Percentiles rank a stretch among this genome's conserved stretches.
These are phyloP conservation scores for Smittia sp. DNA, from an alignment of 2,888 invertebrate species.

Conservation along the genomic window DNA sequence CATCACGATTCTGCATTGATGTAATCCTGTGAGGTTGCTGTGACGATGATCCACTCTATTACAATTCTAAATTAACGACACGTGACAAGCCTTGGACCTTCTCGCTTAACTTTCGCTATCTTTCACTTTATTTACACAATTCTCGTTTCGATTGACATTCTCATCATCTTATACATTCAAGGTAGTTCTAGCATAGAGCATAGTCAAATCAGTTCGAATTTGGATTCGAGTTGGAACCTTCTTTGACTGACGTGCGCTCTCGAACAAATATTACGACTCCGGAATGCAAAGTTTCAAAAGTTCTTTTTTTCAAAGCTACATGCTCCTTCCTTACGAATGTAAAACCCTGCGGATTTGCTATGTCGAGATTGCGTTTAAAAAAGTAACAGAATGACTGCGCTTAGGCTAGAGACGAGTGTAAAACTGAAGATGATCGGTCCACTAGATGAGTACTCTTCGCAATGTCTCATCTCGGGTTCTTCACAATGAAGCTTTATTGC, in stretches of 20 bases:
- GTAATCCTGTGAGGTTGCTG: neutral
- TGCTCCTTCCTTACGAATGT: no score
- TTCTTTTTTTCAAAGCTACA: no score
- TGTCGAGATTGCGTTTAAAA: neutral
- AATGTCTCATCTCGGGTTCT: slow-evolving; percentile 6
- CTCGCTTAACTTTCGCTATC: neutral
- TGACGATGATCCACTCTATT: neutral
- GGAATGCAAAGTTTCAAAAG: no score
- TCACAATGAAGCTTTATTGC: slow-evolving; percentile 20
- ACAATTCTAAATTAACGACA: neutral
- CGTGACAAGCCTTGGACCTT: neutral
- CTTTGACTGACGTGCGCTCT: no score
- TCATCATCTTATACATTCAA: neutral
- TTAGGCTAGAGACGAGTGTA: neutral
- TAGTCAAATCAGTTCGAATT: no score
- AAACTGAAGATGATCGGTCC: neutral
- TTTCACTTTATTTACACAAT: neutral
- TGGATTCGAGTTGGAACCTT: no score
- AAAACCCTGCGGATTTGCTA: no score
- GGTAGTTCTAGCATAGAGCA: neutral
- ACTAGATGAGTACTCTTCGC: slow-evolving; percentile 15
- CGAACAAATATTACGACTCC: no score
- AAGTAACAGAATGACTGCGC: neutral
- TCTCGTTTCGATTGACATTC: neutral
- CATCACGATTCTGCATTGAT: neutral